Base-by-base conservation (phyloP, 2,797 vertebrate species). In the Sebastes iracundus region DNA sequence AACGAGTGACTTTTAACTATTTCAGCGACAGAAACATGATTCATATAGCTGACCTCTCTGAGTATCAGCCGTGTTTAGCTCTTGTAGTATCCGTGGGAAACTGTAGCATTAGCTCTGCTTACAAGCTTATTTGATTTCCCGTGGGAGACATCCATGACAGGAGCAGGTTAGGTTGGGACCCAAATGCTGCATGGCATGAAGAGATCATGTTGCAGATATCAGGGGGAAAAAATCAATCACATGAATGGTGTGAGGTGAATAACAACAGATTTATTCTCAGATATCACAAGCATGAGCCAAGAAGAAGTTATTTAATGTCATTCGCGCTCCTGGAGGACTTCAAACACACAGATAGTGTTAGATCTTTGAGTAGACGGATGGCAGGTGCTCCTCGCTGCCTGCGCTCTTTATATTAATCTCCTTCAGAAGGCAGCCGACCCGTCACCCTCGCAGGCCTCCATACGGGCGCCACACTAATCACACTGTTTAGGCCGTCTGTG, bases 71-170 rank as follows among this genome's bases (percentile, higher is more conserved):
- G 2, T 52, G 67, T 84, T 88, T 83, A 80, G 69, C 83, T 82
- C 85, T 38, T 76, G 62, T 75, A 75, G 85, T 77, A 72, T 90
- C 90, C 82, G 87, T 96, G 95, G 94, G 95, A 96, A 95, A 88
- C 83, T 81, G 77, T 69, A 73, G 85, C 62, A 83, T 92, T 93
- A 93, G 84, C 59, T 56, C 82, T 82, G 76, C 85, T 93, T 91
- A 82, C 79, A 77, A 77, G 83, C 78, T 68, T 86, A 52, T 86
- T 83, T 90, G 68, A 93, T 94, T 95, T 95, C 94, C 93, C 93
- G 78, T 1, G 81, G 88, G 93, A 90, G 64, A 73, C 66, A 75
- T 89, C 22, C 30, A 75, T 59, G 64, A 87, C 79, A 82, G 72
- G 65, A 76, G 83, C 86, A 92, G 94, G 89, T 91, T 92, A 72